Conservation (phyloP, 64 coral and sea anemone genomes). For the Anthopleura sola region DNA sequence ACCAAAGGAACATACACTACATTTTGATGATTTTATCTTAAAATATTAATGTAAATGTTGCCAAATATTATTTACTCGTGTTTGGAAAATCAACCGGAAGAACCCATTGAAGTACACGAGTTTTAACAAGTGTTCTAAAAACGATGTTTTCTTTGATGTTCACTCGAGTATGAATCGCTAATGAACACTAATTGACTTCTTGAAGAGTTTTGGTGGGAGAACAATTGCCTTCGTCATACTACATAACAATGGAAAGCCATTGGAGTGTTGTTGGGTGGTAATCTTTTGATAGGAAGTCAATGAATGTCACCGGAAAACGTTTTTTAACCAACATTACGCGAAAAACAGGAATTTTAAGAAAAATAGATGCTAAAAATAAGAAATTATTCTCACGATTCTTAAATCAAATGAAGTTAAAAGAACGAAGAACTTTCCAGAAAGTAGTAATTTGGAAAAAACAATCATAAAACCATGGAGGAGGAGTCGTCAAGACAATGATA, state of each 20-base stretch:
- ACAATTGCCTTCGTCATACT: not conserved
- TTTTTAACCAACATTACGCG: too few species aligned
- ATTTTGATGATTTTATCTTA: not conserved
- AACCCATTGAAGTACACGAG: not conserved
- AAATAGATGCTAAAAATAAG: not conserved
- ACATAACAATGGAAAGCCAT: not conserved
- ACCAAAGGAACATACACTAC: not conserved
- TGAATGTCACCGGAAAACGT: not conserved
- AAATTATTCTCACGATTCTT: not conserved
- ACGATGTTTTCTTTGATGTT: slow-evolving; percentile 2
- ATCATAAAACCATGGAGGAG: not conserved
- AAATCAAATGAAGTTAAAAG: not conserved
- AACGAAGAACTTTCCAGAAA: not conserved
- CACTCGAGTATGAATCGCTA: not conserved
- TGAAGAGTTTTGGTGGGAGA: not conserved
- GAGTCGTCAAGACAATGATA: not conserved
- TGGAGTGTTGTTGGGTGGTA: not conserved
- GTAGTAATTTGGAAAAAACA: not conserved
- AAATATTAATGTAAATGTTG: not conserved
- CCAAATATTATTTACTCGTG: not conserved
- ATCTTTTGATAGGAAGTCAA: slow-evolving; percentile 8
- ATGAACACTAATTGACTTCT: not conserved
- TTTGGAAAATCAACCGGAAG: not conserved
- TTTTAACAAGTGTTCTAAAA: not conserved
- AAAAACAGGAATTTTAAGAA: too few species aligned